A percentile compares a stretch with the other conserved stretches of the same genome.
These are phyloP conservation scores for Phallusia fumigata DNA, from an alignment of 23 tunicate species.

Conservation along the genomic window DNA sequence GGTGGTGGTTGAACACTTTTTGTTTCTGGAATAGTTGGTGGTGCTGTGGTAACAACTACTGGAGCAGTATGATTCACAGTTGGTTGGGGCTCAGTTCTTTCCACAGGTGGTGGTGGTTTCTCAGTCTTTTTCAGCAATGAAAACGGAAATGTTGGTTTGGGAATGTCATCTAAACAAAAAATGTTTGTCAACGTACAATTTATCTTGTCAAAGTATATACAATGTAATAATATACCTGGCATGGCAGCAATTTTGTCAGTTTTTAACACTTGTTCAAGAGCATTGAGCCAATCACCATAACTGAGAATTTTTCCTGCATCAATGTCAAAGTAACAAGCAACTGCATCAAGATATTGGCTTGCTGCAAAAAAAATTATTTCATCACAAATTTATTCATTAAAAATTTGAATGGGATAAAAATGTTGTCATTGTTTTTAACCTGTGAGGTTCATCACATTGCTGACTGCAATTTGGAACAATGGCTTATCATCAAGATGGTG, in stretches of 20 bases:
- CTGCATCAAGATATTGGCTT: slow-evolving; percentile 76
- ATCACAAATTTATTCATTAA: slow-evolving; percentile 3
- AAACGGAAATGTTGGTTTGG: slow-evolving; percentile 65
- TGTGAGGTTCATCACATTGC: slow-evolving; percentile 59
- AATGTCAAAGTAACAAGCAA: slow-evolving; percentile 75
- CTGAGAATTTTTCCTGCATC: slow-evolving; percentile 68
- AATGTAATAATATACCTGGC: slow-evolving; percentile 47
- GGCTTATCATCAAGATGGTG: slow-evolving; percentile 95
- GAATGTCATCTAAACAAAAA: slow-evolving; percentile 50
- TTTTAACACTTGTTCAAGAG: slow-evolving; percentile 63
- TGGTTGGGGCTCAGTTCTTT: slow-evolving; percentile 24
- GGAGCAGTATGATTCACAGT: slow-evolving; percentile 19
- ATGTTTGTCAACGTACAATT: not conserved
- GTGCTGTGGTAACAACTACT: slow-evolving; percentile 19
- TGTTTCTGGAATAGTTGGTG: slow-evolving; percentile 16
- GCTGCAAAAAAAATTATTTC: slow-evolving; percentile 35
- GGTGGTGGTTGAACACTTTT: not conserved
- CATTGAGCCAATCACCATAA: slow-evolving; percentile 77
- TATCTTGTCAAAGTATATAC: not conserved
- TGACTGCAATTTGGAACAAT: slow-evolving; percentile 72
- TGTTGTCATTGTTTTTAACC: slow-evolving; percentile 27
- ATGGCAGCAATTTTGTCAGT: slow-evolving; percentile 62
- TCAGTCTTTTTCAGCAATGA: slow-evolving; percentile 37
- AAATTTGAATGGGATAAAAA: not conserved
- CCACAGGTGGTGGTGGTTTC: slow-evolving; percentile 19